Conservation (phyloP, 2,888 invertebrate species). For the Drosophila colorata region DNA sequence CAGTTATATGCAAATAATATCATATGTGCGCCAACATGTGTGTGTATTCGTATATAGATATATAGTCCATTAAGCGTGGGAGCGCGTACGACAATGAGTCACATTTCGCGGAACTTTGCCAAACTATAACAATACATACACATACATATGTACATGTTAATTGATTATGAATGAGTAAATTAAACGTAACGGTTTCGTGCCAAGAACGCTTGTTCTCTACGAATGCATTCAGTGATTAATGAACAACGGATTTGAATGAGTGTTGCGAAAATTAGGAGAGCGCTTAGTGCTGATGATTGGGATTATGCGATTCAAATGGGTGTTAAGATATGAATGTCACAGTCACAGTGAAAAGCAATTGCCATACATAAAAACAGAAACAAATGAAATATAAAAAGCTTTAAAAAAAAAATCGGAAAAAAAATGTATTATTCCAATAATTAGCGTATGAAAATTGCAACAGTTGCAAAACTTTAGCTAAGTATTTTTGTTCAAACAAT, state of each 20-base stretch:
- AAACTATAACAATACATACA: constrained; percentile 1
- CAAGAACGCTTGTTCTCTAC: constrained; percentile 23
- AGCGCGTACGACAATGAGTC: constrained; percentile 32
- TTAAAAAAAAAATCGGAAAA: too few species aligned
- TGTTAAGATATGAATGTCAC: background rate
- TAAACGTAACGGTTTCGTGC: constrained; percentile 50
- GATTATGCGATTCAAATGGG: background rate
- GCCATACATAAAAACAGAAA: background rate
- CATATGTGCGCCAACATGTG: background rate
- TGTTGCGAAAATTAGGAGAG: constrained; percentile 2
- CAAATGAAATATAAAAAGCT: too few species aligned
- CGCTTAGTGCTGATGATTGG: background rate
- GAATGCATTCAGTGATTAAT: background rate
- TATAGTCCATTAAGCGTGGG: too few species aligned
- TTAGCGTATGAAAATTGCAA: too few species aligned
- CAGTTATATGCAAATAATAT: background rate
- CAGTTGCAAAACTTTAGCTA: too few species aligned
- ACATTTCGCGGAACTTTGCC: constrained; percentile 32
- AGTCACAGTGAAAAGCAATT: background rate
- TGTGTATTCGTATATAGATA: constrained; percentile 2
- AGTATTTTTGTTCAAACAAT: too few species aligned
- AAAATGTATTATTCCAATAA: too few species aligned
- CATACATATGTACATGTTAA: constrained; percentile 7
- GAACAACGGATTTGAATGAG: constrained; percentile 14
- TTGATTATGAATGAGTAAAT: constrained; percentile 44